Base-by-base conservation (phyloP, 2,113 vertebrate species). In the Cavia porcellus region DNA sequence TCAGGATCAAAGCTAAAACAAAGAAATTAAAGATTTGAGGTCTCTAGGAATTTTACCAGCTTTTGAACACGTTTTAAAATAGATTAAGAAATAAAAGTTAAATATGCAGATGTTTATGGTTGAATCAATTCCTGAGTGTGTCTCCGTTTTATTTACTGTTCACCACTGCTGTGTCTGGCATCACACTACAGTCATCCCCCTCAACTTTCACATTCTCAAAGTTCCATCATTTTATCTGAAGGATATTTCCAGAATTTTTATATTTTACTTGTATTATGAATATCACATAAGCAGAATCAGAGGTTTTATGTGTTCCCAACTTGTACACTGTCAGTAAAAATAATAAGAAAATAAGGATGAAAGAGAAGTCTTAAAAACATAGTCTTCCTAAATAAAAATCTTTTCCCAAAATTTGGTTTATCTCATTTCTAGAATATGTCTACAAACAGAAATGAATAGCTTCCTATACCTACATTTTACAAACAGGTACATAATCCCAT, bases 11-110 rank as follows among this genome's bases (percentile, higher is more conserved):
- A 50, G 32, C 64, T 86, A 45, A 90, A 62, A 42, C 14, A 62
- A 92, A 70, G 15, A 94, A 95, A 94, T 85, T 82, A 89, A 97
- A 90, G 14, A 86, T 84, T 30, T 66, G 64, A 86, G 3, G 50
- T 22, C 95, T 77, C 52, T 32, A 85, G 42, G 52, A 93, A 93
- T 77, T 68, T 96, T 92, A 85, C 77, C 50, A 68, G 14, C 42
- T 97, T 80, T 25, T 89, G n/a, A 91, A 61, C 47, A n/a, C 85
- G 59, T 52, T 57, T 89, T 82, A 68, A 94, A 82, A 57, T 20
- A 92, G 30, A 57, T 30, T 89, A 89, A 85, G 10, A 96, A 97
- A 97, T 89, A 92, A 95, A 97, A 89, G 22, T 75, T n/a, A 82
- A 82, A 32, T 82, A 32, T 62, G 42, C 7, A 94, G 12, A 79